Evolutionary conservation across 1,140 invertebrate species (phyloP).

Genomic region (Caenorhabditis remanei): DNA sequence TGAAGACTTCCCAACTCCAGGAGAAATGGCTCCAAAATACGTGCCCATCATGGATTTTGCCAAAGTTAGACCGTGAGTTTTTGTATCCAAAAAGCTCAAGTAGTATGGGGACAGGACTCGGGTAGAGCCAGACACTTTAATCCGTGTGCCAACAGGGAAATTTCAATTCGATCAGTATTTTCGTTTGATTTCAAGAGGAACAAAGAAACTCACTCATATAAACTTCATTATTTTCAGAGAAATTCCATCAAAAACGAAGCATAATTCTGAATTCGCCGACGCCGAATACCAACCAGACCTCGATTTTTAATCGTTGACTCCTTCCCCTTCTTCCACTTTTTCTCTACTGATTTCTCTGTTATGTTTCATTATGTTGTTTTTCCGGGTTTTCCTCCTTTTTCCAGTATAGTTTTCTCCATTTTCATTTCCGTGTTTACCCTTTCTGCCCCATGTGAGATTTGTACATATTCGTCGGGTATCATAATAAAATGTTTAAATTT

Average conservation of each 20-base stretch:
- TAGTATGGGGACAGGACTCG: too few relatives aligned
- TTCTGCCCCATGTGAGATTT: not conserved
- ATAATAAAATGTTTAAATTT: slow-evolving; percentile 25
- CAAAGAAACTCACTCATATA: not conserved
- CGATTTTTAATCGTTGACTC: slow-evolving; percentile 43
- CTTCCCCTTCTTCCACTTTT: not conserved
- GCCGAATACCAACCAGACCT: slow-evolving; percentile 44
- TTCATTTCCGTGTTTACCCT: not conserved
- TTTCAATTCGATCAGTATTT: too few relatives aligned
- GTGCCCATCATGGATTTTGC: slow-evolving; percentile 40
- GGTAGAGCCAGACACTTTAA: too few relatives aligned
- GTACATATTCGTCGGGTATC: slow-evolving; percentile 35
- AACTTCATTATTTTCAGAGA: slow-evolving; percentile 28
- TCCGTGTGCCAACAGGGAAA: not conserved
- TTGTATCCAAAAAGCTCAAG: not conserved
- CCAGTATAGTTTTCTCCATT: not conserved
- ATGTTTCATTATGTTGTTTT: slow-evolving; percentile 10
- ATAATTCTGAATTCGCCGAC: slow-evolving; percentile 43
- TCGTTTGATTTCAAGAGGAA: not conserved
- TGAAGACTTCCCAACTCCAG: slow-evolving; percentile 32
- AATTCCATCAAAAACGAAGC: slow-evolving; percentile 47
- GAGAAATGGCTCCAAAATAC: slow-evolving; percentile 41
- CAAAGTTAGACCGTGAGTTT: slow-evolving; percentile 32
- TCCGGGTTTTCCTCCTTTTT: slow-evolving; percentile 16
- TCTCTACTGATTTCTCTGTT: slow-evolving; percentile 10